Base-by-base conservation (phyloP, 2,797 vertebrate species). In the Oophaga sylvatica region DNA sequence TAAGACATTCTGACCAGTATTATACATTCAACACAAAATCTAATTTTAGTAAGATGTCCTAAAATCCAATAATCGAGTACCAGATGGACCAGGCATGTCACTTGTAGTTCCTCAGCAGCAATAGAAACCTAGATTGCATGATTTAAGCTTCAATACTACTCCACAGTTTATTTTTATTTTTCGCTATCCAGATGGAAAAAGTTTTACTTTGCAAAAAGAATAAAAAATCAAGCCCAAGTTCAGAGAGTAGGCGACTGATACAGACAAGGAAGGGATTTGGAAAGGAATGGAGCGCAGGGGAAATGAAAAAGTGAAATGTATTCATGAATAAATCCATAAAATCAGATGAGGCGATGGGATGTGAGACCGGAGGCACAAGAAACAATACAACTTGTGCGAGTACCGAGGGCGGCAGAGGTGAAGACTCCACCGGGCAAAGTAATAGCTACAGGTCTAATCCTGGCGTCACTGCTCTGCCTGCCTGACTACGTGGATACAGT, bases 321-420 rank as follows among this genome's bases (percentile, higher is more conserved):
- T 83, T 87, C 81, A 83, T 87, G 87, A 84, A 87, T 87, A 87
- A 87, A 87, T 87, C 56, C 65, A 87, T 84, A 79, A 87, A 87
- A 68, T 70, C 63, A 87, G 81, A 79, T 26, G 45, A 87, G 79
- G 85, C 70, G 81, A 87, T 87, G 80, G 56, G 71, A 80, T 78
- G 62, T n/a, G 75, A 62, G 81, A 29, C 73, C 53, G 26, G 20
- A 60, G 75, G 78, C 56, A 60, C 31, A 81, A 81, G 35, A 77
- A 75, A 67, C 35, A 71, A 78, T 26, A 45, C 19, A 35, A 53
- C 70, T 84, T 65, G 71, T 48, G 19, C 41, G 35, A 77, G 63
- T 65, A 26, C 71, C 7, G 57, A 62, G 68, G 67, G 78, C 78
- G 13, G 15, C 41, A 9, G 84, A 86, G 70, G 85, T 12, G 79